Evolutionary conservation across 2,113 vertebrate genomes (phyloP), one percentile per base, ranked within the genome.

Genomic region (Spheniscus mendiculus): DNA sequence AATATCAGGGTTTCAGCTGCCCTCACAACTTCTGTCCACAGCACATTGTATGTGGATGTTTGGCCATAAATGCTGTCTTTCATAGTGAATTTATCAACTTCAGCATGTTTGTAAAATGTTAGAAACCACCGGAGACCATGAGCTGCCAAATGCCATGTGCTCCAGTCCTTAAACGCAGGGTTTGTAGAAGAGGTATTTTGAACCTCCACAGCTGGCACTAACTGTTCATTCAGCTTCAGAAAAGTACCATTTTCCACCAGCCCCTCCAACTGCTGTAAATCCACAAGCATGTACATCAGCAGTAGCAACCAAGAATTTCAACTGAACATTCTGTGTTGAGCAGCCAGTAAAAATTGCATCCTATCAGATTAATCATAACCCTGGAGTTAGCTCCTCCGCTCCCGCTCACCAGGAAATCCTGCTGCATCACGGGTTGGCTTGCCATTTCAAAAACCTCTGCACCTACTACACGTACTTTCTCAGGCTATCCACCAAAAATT

Each of bases 381-480:
- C 45, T 15, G 3, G 38, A 89, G 63, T 36, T 14, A 47, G 47
- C 26, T 49, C 30, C 73, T 52, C 42, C 0, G 2, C 53, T 88
- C 59, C 78, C 5, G 40, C 73, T 96, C 83, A 49, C 83, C 83
- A 73, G 74, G 78, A 95, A 90, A 80, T 59, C 58, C 83, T 66
- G 72, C 52, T 47, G 34, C 82, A 40, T 42, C 70, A 82, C 0
- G 0, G 62, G 56, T 8, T 69, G 67, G n/a, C 1, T 5, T 50
- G 16, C 59, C 19, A 61, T 49, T 66, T 78, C 74, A 49, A 45
- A 78, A 72, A 38, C 12, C 50, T 74, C 81, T 77, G 78, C 81
- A 59, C 47, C 61, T 38, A 6, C 59, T 29, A 34, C 0, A 0
- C 11, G 27, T 38, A 27, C 34, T 34, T 89, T 58, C 59, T 45